phyloP scores from a whole-genome alignment of 2,888 invertebrate species.

The Seira ritae region DNA sequence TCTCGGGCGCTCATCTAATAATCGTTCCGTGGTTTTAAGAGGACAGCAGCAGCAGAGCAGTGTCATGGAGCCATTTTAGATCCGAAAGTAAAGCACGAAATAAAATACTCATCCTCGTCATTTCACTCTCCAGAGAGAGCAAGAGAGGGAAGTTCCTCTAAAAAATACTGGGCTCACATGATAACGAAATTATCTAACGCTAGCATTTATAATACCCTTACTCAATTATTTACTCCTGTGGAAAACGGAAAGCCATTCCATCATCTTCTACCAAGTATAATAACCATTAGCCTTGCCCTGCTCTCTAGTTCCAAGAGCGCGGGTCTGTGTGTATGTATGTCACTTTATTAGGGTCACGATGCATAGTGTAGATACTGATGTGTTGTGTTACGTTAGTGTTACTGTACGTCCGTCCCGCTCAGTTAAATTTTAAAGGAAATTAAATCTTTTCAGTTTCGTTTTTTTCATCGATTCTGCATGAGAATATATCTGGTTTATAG shows the following conservation, averaged over 20 bases:
- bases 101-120: background rate
- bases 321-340: no score
- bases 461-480: no score
- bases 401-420: no score
- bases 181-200: slow-evolving; percentile 53
- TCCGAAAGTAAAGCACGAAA: background rate
- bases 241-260: background rate
- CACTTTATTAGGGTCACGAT: no score
- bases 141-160: slow-evolving; percentile 3
- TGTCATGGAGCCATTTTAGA: background rate
- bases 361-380: background rate
- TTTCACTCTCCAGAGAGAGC: background rate
- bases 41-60: background rate
- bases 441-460: no score
- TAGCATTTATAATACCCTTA: slow-evolving; percentile 31
- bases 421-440: no score
- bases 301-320: no score
- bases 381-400: background rate
- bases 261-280: background rate
- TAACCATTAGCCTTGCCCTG: background rate
- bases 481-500: no score
- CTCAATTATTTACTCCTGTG: slow-evolving; percentile 45
- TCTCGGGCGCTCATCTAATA: background rate
- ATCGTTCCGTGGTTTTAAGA: background rate
- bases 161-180: slow-evolving; percentile 39